These are phyloP conservation scores for Parambassis ranga DNA, from an alignment of 2,797 vertebrate species.

Conservation along the genomic window DNA sequence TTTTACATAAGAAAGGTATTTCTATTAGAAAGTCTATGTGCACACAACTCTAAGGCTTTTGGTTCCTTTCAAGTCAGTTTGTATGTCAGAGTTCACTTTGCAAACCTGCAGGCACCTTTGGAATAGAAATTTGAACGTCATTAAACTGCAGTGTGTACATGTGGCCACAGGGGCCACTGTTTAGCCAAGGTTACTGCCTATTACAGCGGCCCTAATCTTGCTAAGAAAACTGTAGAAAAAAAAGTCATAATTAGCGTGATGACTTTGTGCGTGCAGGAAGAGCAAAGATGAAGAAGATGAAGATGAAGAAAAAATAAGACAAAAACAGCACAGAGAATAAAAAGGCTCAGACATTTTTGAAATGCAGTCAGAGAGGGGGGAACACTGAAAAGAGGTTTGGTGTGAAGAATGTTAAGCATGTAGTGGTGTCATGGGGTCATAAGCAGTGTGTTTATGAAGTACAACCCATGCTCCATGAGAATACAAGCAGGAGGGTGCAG, in stretches of 20 bases:
- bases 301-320: background rate
- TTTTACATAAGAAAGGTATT: too few relatives aligned
- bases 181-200: background rate
- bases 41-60: background rate
- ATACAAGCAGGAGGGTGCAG: background rate
- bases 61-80: background rate
- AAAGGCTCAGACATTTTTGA: too few relatives aligned
- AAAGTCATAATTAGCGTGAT: conserved; percentile 1
- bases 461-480: background rate
- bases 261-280: background rate
- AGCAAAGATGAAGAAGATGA: background rate
- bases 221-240: too few relatives aligned
- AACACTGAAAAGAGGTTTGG: background rate
- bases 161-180: background rate
- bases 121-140: too few relatives aligned
- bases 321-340: background rate
- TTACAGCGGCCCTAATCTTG: background rate
- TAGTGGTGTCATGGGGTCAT: conserved; percentile 13
- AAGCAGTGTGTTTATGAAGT: conserved; percentile 28
- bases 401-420: conserved; percentile 22
- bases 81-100: background rate
- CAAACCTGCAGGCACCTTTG: background rate
- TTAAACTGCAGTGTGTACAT: background rate
- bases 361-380: background rate
- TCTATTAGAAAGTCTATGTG: too few relatives aligned